Evolutionary conservation across 2,888 invertebrate species (phyloP).

Genomic region (Idaea dimidiata): DNA sequence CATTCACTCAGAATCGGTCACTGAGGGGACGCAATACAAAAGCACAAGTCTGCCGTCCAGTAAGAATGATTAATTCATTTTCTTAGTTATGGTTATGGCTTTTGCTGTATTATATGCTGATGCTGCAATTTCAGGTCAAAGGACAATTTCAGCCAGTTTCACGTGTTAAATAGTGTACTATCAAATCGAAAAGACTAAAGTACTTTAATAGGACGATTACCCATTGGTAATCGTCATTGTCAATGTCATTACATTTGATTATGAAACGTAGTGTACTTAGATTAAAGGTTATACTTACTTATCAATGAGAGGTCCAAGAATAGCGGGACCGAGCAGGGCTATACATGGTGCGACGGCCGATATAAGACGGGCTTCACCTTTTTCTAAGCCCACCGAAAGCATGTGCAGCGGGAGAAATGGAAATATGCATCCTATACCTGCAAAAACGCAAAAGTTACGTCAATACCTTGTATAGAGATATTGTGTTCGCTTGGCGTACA

Average conservation of each 20-base stretch:
- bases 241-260: conserved; percentile 24
- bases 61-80: too few species aligned
- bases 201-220: too few species aligned
- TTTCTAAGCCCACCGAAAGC: conserved; percentile 85
- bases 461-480: background rate
- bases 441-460: conserved; percentile 18
- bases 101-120: too few species aligned
- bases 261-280: conserved; percentile 10
- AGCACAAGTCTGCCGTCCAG: too few species aligned
- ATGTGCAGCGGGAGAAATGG: conserved; percentile 91
- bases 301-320: conserved; percentile 90
- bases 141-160: too few species aligned
- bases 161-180: too few species aligned
- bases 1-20: too few species aligned
- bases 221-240: too few species aligned
- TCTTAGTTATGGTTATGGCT: too few species aligned
- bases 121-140: too few species aligned
- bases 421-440: conserved; percentile 90
- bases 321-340: conserved; percentile 88
- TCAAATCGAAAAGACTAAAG: too few species aligned
- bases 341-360: conserved; percentile 90
- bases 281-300: conserved; percentile 69
- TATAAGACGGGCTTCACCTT: conserved; percentile 87
- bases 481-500: background rate
- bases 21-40: too few species aligned